Base-by-base conservation (phyloP, 2,888 invertebrate genomes). In the Hymenopus coronatus region DNA sequence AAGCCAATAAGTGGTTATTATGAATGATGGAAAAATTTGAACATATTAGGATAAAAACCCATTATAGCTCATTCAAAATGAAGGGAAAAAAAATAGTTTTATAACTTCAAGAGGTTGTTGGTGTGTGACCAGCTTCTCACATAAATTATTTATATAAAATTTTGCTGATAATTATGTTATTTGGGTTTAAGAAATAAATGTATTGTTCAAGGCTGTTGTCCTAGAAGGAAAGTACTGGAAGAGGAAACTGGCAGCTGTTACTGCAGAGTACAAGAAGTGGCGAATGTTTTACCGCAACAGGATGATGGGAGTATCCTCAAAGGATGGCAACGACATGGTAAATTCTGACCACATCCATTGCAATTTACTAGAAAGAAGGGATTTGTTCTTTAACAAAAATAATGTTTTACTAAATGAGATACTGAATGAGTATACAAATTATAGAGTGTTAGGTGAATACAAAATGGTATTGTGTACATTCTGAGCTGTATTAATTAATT, bases 221-320 rank as follows among this genome's bases (percentile, higher is more conserved):
- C 95, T 99, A 93, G 99, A 99, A 95, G 99, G 99, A 89, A 99
- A 99, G 95, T 99, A 99, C 94, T 99, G 99, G 99, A 99, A 99
- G 94, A 95, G 99, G 92, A 97, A 98, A 94, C 95, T 98, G 91
- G 98, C 98, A 91, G 99, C 99, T 84, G 98, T 99, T 88, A 98
- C 98, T 92, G 98, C 99, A 90, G 99, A 99, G 94, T 99, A 99
- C 95, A 98, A 99, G 95, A 98, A 98, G 96, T 99, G 99, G 99
- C 96, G 99, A 91, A 96, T 97, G 94, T 98, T 97, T 94, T 97
- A 97, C 94, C 95, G 97, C 92, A 97, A 97, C 94, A 96, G 96
- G 92, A 94, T 96, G 92, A 95, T 96, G 92, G 97, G 97, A 90
- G 96, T 96, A 93, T 96, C 96, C 92, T 94, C 95, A 93, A 96